Evolutionary conservation across 2,888 invertebrate species (phyloP).

Genomic region (Brenthis daphne): DNA sequence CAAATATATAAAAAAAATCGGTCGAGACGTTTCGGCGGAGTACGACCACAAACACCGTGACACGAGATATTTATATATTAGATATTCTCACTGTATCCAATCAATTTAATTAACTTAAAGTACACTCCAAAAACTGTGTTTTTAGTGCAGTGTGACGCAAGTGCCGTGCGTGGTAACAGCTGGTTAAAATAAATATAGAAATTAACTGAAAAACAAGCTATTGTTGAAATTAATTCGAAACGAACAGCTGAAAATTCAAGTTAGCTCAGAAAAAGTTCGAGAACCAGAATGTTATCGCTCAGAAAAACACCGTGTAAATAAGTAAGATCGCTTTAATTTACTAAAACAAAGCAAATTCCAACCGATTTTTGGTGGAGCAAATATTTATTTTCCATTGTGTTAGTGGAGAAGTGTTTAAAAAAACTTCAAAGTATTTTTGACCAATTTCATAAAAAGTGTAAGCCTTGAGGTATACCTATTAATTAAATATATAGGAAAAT

Average conservation of each 20-base stretch:
- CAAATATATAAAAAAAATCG: too few species aligned
- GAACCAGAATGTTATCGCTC: constrained; percentile 13
- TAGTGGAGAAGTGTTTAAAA: too few species aligned
- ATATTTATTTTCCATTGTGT: background rate
- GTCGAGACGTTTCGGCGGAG: too few species aligned
- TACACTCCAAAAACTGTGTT: background rate
- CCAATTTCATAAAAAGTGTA: too few species aligned
- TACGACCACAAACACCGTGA: too few species aligned
- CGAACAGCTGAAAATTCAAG: constrained; percentile 6
- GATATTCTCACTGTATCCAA: too few species aligned
- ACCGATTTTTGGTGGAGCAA: background rate
- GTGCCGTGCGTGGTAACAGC: background rate
- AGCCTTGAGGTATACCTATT: too few species aligned
- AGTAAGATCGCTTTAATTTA: constrained; percentile 14
- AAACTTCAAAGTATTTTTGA: too few species aligned
- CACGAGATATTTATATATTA: too few species aligned
- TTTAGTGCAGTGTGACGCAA: background rate
- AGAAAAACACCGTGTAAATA: constrained; percentile 12
- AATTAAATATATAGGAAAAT: too few species aligned
- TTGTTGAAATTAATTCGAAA: constrained; percentile 14
- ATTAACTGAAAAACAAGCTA: constrained; percentile 11
- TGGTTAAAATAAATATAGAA: constrained; percentile 3
- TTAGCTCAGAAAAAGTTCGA: constrained; percentile 9
- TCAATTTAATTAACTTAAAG: too few species aligned
- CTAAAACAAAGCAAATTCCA: constrained; percentile 10